These are phyloP conservation scores for Gerris buenoi DNA, from an alignment of 1,140 invertebrate species.

Conservation along the genomic window DNA sequence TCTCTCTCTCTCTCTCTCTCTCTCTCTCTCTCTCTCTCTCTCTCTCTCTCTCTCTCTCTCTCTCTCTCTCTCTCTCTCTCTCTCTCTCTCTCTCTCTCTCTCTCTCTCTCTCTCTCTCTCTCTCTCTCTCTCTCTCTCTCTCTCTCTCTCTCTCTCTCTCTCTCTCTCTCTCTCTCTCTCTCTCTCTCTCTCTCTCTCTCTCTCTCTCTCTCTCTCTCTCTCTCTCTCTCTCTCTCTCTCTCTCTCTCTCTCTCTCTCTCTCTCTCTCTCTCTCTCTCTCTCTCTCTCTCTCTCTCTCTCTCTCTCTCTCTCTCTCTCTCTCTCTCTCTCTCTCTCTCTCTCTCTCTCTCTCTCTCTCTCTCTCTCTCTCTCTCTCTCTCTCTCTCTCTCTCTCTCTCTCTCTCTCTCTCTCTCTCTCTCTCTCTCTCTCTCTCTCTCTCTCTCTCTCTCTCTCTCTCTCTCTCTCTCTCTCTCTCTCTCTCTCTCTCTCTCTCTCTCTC, in stretches of 20 bases:
- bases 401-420: slow-evolving; percentile 5
- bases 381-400: background rate
- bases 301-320: background rate
- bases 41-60: slow-evolving; percentile 4
- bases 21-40: slow-evolving; percentile 20
- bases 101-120: slow-evolving; percentile 10
- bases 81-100: slow-evolving; percentile 10
- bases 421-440: slow-evolving; percentile 1
- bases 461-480: slow-evolving; percentile 8
- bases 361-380: slow-evolving; percentile 1
- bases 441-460: slow-evolving; percentile 4
- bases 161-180: slow-evolving; percentile 8
- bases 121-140: slow-evolving; percentile 10
- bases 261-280: slow-evolving; percentile 8
- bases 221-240: slow-evolving; percentile 4
- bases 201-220: slow-evolving; percentile 7
- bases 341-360: slow-evolving; percentile 1
- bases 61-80: slow-evolving; percentile 10
- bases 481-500: slow-evolving; percentile 8
- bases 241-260: slow-evolving; percentile 8
- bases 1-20: slow-evolving; percentile 3
- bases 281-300: slow-evolving; percentile 8
- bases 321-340: slow-evolving; percentile 3
- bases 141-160: slow-evolving; percentile 8
- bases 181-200: slow-evolving; percentile 8